phyloP scores from a whole-genome alignment of 2,113 vertebrate genomes.

The Oreochromis niloticus region DNA sequence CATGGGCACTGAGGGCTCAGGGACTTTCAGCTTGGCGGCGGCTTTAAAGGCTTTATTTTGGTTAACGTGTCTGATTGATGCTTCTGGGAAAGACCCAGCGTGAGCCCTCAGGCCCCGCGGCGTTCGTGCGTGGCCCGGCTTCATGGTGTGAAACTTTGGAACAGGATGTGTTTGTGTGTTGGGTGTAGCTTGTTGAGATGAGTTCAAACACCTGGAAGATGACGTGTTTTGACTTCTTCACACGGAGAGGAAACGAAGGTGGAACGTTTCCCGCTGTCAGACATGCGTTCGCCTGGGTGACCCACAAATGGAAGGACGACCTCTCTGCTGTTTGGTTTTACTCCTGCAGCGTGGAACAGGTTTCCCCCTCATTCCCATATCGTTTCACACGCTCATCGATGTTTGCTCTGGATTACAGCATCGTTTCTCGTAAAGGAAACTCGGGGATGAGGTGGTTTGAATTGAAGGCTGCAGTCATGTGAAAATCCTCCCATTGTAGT shows the following conservation, averaged over 20 bases:
- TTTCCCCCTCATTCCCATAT: neutral
- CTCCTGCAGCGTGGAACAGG: neutral
- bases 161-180: neutral
- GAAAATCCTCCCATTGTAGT: neutral
- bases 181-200: neutral
- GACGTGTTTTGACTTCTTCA: neutral
- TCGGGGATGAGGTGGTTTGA: neutral
- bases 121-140: neutral
- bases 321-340: neutral
- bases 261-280: neutral
- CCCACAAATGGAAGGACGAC: neutral
- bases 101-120: accelerated
- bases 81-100: neutral
- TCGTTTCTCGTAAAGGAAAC: neutral
- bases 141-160: neutral
- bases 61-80: neutral
- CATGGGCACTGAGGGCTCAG: neutral
- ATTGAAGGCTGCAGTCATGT: neutral
- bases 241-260: neutral
- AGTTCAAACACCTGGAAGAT: neutral
- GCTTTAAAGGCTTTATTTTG: neutral
- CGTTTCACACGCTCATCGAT: neutral
- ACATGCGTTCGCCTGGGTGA: neutral
- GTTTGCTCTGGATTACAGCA: neutral
- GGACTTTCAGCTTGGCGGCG: neutral